phyloP scores from a whole-genome alignment of 2,113 vertebrate species.

The Sinocyclocheilus rhinocerous region DNA sequence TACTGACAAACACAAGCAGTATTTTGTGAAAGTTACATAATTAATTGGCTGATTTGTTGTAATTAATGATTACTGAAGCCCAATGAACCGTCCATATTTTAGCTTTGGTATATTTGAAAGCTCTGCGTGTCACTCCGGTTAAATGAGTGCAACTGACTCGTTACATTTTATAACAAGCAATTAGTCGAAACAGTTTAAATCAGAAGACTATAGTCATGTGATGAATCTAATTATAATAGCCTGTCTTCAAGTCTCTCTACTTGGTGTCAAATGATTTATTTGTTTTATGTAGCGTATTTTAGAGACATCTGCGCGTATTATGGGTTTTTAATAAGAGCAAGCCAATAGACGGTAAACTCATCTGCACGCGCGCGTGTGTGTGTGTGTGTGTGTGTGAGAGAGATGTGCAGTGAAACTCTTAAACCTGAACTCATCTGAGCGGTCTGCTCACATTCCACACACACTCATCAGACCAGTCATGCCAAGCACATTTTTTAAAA shows the following conservation, averaged over 20 bases:
- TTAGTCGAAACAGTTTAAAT: background rate
- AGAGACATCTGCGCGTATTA: background rate
- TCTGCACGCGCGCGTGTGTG: background rate
- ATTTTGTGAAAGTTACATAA: background rate
- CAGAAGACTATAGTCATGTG: background rate
- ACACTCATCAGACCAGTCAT: background rate
- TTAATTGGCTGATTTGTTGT: background rate
- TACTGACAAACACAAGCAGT: background rate
- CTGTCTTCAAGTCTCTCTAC: background rate
- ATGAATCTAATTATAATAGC: background rate
- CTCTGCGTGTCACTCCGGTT: background rate
- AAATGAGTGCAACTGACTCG: background rate
- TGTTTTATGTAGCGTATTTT: background rate
- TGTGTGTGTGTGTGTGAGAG: no score
- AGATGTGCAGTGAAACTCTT: background rate
- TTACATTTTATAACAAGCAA: background rate
- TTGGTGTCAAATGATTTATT: background rate
- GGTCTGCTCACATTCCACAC: conserved; percentile 47
- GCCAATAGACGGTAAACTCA: background rate
- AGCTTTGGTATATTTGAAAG: background rate
- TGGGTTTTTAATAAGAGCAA: background rate
- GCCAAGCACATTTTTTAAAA: background rate
- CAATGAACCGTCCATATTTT: background rate
- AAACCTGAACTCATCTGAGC: conserved; percentile 30
- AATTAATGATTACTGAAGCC: background rate